A percentile compares a stretch with the other conserved stretches of the same genome.
Conservation (phyloP, 1,140 invertebrate species). For the Caenorhabditis remanei region DNA sequence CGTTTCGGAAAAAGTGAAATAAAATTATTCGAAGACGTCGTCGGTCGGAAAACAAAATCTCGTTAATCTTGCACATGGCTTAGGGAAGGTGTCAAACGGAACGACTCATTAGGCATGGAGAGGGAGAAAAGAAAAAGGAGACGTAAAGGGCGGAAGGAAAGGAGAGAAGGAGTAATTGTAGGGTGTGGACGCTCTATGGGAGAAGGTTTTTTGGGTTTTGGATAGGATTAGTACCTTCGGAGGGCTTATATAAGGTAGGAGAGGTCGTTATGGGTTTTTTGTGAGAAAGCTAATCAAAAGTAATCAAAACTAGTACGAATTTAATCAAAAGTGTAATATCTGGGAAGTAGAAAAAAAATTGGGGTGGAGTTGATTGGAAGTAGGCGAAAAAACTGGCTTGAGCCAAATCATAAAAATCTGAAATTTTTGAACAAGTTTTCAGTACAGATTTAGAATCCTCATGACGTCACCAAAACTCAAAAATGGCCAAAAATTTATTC, state of each 20-base stretch:
- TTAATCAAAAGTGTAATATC: not conserved
- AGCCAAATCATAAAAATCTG: too few relatives aligned
- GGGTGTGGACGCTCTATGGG: not conserved
- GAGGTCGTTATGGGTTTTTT: constrained; percentile 27
- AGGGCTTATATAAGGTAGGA: not conserved
- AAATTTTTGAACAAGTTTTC: too few relatives aligned
- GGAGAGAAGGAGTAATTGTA: not conserved
- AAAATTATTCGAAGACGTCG: not conserved
- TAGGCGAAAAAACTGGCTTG: too few relatives aligned
- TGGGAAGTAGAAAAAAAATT: not conserved
- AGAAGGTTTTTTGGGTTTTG: too few relatives aligned
- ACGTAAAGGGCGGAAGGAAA: not conserved
- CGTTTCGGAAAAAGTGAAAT: not conserved
- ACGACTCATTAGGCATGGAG: constrained; percentile 31
- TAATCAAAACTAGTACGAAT: constrained; percentile 45
- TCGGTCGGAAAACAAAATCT: not conserved
- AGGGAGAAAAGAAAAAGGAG: not conserved
- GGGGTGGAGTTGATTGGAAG: not conserved
- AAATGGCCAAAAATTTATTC: too few relatives aligned
- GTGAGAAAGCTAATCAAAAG: not conserved
- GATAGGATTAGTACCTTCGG: too few relatives aligned
- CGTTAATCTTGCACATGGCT: constrained; percentile 50
- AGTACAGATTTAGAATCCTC: too few relatives aligned
- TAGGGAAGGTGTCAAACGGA: constrained; percentile 45
- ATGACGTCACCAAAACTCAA: too few relatives aligned